phyloP scores from a whole-genome alignment of 2,113 vertebrate species.

The Damaliscus lunatus region DNA sequence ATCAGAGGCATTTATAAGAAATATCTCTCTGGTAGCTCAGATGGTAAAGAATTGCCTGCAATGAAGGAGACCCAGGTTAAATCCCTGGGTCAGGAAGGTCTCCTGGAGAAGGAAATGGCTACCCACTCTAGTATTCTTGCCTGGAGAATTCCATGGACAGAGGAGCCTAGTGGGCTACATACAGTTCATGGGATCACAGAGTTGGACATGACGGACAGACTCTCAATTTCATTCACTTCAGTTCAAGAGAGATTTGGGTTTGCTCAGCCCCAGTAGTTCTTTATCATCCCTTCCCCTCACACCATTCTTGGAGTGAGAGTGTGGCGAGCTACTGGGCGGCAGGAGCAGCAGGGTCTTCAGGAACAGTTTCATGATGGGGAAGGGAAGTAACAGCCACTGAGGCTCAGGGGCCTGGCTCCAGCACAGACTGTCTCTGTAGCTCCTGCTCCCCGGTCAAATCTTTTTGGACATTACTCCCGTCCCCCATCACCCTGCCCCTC shows the following conservation, averaged over 20 bases:
- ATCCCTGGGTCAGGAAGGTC: not conserved
- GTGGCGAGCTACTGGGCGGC: not conserved
- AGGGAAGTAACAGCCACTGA: not conserved
- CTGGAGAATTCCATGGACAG: not conserved
- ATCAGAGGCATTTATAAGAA: not conserved
- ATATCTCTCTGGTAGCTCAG: not conserved
- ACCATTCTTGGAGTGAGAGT: not conserved
- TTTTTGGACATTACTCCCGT: not conserved
- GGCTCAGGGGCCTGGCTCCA: not conserved
- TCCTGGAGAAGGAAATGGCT: not conserved
- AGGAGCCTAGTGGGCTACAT: not conserved
- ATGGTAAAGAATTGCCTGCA: not conserved
- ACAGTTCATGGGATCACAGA: not conserved
- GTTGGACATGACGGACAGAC: accelerated
- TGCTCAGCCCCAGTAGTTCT: not conserved
- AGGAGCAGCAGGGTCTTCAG: not conserved
- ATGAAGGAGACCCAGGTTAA: not conserved
- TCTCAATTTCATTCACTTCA: not conserved
- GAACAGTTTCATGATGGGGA: not conserved
- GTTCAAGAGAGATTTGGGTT: not conserved
- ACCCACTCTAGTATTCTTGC: not conserved
- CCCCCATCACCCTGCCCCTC: not conserved
- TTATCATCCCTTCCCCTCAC: not conserved
- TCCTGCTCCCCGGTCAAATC: not conserved
- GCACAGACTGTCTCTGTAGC: not conserved